Percentiles rank a stretch among this genome's conserved stretches.
Evolutionary conservation across 2,113 vertebrate species (phyloP).

Genomic region (Perca schrenkii): DNA sequence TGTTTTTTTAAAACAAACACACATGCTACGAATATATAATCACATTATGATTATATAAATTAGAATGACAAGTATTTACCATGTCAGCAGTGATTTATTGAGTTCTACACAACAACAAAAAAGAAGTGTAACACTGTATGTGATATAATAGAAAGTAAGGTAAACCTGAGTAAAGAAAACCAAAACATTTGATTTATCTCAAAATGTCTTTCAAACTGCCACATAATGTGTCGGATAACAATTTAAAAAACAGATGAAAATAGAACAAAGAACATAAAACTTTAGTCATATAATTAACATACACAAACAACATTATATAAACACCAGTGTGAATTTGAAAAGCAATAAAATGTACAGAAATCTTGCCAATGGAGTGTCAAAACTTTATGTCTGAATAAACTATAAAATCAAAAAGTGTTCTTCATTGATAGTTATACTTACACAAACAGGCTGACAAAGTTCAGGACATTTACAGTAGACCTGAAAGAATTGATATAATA

Average conservation of each 20-base stretch:
- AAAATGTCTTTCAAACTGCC: conserved; percentile 19
- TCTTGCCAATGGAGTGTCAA: not conserved
- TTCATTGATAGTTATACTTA: not conserved
- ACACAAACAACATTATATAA: not conserved
- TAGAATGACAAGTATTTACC: not conserved
- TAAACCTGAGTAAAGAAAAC: not conserved
- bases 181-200: conserved; percentile 24
- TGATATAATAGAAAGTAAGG: not conserved
- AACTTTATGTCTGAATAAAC: not conserved
- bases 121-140: not conserved
- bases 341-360: not conserved
- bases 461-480: not conserved
- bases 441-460: not conserved
- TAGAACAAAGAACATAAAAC: not conserved
- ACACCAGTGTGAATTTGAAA: conserved; percentile 14
- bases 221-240: not conserved
- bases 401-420: not conserved
- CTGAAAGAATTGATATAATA: not conserved
- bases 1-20: too few relatives aligned
- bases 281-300: not conserved
- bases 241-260: conserved; percentile 3
- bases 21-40: too few relatives aligned
- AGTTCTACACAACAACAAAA: not conserved
- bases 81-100: not conserved
- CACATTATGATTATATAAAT: too few relatives aligned